Base-by-base conservation (phyloP, 2,888 invertebrate species). In the Drosophila phalerata region DNA sequence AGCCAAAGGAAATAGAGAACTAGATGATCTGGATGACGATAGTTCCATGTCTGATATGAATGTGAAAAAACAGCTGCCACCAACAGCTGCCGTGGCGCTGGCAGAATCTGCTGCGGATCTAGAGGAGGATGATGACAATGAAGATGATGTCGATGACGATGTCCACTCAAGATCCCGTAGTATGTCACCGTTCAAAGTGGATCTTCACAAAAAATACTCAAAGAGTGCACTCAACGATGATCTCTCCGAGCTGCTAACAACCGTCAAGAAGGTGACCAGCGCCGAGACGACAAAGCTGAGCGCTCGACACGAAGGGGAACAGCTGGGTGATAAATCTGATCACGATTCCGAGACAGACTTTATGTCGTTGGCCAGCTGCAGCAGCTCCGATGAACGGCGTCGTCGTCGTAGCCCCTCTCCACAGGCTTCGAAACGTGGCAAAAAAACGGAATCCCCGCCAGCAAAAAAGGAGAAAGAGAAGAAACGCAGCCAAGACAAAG, bases 201-300 rank as follows among this genome's bases (percentile, higher is more conserved):
- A 92, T 88, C 86, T 92, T 67, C 92, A 92, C 77, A 92, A 92
- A 71, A 92, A 92, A 90, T 92, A 92, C 86, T 92, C 92, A 66
- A 92, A 92, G 91, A 92, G 92, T 90, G 92, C 92, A 67, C 90
- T 91, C 77, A 91, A 91, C 75, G 91, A 91, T 72, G 92, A 91
- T 83, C 86, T 90, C 52, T 90, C 91, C 61, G 90, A 91, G 72
- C 74, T 91, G 67, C 73, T 91, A 69, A 91, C 90, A 10, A 90
- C 90, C 5, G 91, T 90, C 0, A 91, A 91, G 52, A 91, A 91
- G 71, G 88, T 89, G 38, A 83, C 81, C 42, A 83, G 77, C 43
- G 82, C 81, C 28, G 77, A 77, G 58, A 70, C 79, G 15, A 80
- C 62, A 4, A 82, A 90, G 42, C 70, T 77, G n/a, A 82, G 79